Evolutionary conservation across 2,797 vertebrate genomes (phyloP).

Genomic region (Fistularia tabacaria): DNA sequence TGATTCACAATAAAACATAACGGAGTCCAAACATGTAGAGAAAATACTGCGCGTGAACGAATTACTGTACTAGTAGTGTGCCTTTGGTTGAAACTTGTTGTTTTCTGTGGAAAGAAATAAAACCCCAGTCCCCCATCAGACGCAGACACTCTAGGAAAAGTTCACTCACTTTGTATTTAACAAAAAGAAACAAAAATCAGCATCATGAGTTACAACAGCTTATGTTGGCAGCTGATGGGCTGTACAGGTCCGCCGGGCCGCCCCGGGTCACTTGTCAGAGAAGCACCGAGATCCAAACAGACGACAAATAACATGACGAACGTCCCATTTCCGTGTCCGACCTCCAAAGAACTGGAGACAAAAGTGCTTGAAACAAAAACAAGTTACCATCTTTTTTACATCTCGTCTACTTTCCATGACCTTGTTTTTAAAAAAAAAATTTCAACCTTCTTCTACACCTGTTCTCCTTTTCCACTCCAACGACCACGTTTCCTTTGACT

Average conservation of each 20-base stretch:
- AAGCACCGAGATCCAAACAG: constrained; percentile 81
- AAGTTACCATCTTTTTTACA: constrained; percentile 1
- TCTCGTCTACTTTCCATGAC: background rate
- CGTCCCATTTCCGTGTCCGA: constrained; percentile 46
- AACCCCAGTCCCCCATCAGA: background rate
- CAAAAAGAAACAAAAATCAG: constrained; percentile 79
- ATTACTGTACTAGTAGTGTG: no score
- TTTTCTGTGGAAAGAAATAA: no score
- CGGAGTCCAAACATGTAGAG: no score
- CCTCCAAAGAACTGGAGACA: constrained; percentile 68
- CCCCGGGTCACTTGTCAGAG: background rate
- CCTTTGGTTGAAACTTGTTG: no score
- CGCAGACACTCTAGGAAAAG: constrained; percentile 36
- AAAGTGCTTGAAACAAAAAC: constrained; percentile 75
- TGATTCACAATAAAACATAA: no score
- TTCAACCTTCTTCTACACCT: no score
- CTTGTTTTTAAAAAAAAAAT: background rate
- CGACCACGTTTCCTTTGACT: no score
- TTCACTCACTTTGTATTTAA: constrained; percentile 90
- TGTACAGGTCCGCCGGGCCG: constrained; percentile 79
- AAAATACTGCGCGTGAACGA: no score
- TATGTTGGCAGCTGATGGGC: constrained; percentile 84
- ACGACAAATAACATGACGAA: constrained; percentile 43
- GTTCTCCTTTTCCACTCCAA: no score
- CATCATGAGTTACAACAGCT: constrained; percentile 93